phyloP scores from a whole-genome alignment of 2,888 invertebrate genomes.

The Sipha maydis region DNA sequence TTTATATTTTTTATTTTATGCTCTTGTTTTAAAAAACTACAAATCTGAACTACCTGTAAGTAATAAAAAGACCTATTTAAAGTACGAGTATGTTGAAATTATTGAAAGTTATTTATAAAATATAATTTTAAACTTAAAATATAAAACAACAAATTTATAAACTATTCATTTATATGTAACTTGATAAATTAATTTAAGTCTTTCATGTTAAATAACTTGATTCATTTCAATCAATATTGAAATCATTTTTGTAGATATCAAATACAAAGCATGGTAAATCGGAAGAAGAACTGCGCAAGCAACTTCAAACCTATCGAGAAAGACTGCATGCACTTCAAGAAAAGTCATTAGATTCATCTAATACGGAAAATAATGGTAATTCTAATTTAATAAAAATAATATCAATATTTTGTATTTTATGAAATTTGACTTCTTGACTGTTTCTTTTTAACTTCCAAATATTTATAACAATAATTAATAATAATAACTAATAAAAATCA shows the following conservation, averaged over 20 bases:
- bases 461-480: too few relatives aligned
- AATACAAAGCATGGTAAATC: slow-evolving; percentile 81
- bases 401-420: background rate
- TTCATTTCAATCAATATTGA: too few relatives aligned
- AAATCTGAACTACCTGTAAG: too few relatives aligned
- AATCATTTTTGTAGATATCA: slow-evolving; percentile 72
- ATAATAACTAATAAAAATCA: too few relatives aligned
- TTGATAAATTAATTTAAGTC: too few relatives aligned
- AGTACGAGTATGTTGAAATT: too few relatives aligned
- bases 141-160: background rate
- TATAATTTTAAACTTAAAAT: background rate
- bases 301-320: slow-evolving; percentile 78
- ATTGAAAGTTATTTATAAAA: background rate
- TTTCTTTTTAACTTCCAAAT: too few relatives aligned
- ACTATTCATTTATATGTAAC: background rate
- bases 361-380: slow-evolving; percentile 39
- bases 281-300: slow-evolving; percentile 77
- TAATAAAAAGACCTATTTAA: too few relatives aligned
- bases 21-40: too few relatives aligned
- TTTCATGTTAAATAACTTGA: too few relatives aligned
- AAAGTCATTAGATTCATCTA: slow-evolving; percentile 45
- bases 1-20: too few relatives aligned
- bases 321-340: slow-evolving; percentile 73
- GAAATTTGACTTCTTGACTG: too few relatives aligned
- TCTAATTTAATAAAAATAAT: background rate